phyloP scores from a whole-genome alignment of 2,797 vertebrate genomes.

The Sebastes oblongus region DNA sequence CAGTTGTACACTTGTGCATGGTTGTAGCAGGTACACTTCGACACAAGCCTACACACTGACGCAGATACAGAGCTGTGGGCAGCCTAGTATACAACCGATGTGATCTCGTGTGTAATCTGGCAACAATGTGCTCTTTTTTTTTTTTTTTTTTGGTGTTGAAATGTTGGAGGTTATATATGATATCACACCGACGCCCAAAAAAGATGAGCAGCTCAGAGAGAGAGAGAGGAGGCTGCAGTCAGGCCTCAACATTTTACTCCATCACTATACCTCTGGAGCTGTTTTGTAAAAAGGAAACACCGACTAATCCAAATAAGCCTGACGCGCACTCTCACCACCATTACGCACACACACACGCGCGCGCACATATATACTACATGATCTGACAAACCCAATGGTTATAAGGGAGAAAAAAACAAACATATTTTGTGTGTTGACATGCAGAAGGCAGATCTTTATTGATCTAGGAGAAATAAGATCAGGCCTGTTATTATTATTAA shows the following conservation, averaged over 20 bases:
- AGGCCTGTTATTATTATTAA: slow-evolving; percentile 27
- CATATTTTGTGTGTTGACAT: slow-evolving; percentile 24
- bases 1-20: slow-evolving; percentile 53
- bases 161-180: background rate
- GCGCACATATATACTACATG: slow-evolving; percentile 33
- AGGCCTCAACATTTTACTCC: slow-evolving; percentile 48
- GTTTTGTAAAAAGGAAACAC: slow-evolving; percentile 65
- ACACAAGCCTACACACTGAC: slow-evolving; percentile 64
- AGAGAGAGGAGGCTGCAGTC: background rate
- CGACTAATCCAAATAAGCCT: slow-evolving; percentile 70
- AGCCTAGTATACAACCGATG: slow-evolving; percentile 37
- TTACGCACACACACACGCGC: slow-evolving; percentile 35
- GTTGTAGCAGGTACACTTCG: slow-evolving; percentile 53
- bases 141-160: background rate
- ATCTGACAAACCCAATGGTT: slow-evolving; percentile 46
- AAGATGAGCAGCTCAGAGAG: background rate
- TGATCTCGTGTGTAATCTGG: slow-evolving; percentile 56
- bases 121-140: slow-evolving; percentile 37
- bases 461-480: background rate
- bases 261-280: slow-evolving; percentile 53
- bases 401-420: slow-evolving; percentile 21
- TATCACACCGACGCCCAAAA: slow-evolving; percentile 22
- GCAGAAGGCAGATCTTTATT: slow-evolving; percentile 1
- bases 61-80: slow-evolving; percentile 53
- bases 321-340: slow-evolving; percentile 66